A percentile compares a stretch with the other conserved stretches of the same genome.
Conservation (phyloP, 2,797 vertebrate genomes). For the Crocodylus rhombifer region DNA sequence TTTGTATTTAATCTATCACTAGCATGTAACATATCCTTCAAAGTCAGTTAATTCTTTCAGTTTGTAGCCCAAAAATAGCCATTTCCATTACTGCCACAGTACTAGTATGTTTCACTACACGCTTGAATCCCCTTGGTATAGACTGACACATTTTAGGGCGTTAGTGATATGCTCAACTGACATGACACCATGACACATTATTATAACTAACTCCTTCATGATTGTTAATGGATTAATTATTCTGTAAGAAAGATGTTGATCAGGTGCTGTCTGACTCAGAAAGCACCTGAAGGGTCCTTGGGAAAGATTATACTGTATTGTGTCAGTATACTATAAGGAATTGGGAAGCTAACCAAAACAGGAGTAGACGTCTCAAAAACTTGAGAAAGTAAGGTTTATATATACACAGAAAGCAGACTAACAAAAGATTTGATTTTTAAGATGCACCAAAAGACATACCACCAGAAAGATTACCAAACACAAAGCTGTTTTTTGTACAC, state of each 20-base stretch:
- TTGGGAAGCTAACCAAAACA: too few species aligned
- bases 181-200: conserved; percentile 31
- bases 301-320: background rate
- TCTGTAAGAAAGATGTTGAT: background rate
- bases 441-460: conserved; percentile 39
- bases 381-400: background rate
- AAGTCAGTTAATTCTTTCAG: conserved; percentile 16
- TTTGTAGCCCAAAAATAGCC: background rate
- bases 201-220: background rate
- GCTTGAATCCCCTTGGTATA: background rate
- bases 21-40: background rate
- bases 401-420: background rate
- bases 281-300: conserved; percentile 4
- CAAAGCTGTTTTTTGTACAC: conserved; percentile 20
- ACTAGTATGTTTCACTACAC: background rate
- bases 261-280: conserved; percentile 8
- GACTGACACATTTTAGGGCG: conserved; percentile 3
- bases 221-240: background rate
- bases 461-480: conserved; percentile 16
- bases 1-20: conserved; percentile 29
- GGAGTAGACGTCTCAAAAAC: conserved; percentile 23
- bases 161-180: background rate
- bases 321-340: background rate
- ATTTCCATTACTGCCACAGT: conserved; percentile 23
- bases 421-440: conserved; percentile 6